These are phyloP conservation scores for Gallinago media DNA, from an alignment of 2,113 vertebrate genomes.

Conservation along the genomic window DNA sequence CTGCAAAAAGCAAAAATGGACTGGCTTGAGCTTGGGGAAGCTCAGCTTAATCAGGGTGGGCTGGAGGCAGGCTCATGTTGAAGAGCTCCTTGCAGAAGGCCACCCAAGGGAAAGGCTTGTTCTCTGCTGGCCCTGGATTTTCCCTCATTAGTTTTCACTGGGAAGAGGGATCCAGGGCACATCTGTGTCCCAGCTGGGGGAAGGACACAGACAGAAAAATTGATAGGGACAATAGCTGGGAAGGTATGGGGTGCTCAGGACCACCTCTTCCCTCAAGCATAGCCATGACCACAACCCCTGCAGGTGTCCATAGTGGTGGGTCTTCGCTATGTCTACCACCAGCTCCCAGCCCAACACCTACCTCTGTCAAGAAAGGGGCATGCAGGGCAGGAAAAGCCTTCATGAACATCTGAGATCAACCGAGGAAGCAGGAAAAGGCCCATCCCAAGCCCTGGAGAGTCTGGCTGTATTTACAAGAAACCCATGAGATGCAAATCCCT, in stretches of 20 bases:
- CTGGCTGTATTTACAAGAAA: not conserved
- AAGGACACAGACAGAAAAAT: not conserved
- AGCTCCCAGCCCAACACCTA: not conserved
- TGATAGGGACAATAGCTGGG: not conserved
- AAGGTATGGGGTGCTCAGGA: no score
- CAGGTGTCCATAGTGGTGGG: not conserved
- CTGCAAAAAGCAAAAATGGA: not conserved
- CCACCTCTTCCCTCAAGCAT: not conserved
- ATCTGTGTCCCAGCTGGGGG: not conserved
- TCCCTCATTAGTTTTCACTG: not conserved
- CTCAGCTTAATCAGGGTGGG: not conserved
- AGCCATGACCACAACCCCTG: not conserved
- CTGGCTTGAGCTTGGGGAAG: not conserved
- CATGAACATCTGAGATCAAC: accelerated
- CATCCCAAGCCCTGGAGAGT: not conserved
- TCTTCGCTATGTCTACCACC: not conserved
- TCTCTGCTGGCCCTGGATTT: not conserved
- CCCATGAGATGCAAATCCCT: not conserved
- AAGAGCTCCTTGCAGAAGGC: not conserved
- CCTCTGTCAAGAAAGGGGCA: not conserved
- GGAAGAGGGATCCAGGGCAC: not conserved
- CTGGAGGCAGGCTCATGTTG: not conserved
- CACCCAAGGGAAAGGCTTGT: not conserved
- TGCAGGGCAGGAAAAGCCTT: not conserved
- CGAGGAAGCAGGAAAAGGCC: not conserved